phyloP scores from a whole-genome alignment of 2,888 invertebrate genomes.

The Dione juno region DNA sequence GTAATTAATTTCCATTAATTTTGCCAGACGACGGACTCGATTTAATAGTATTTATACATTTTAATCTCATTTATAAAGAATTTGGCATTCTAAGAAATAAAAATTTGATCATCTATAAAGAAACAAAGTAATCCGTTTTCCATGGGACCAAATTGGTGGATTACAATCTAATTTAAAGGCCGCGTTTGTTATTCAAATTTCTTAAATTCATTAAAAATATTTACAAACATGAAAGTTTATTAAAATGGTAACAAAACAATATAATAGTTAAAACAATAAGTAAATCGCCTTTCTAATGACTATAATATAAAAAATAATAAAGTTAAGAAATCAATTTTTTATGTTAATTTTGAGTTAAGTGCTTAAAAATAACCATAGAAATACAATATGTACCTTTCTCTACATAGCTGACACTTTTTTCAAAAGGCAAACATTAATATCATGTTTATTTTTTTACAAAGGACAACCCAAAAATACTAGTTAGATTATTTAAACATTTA shows the following conservation, averaged over 20 bases:
- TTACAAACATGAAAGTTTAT: conserved; percentile 33
- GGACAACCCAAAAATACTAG: conserved; percentile 10
- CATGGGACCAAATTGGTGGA: conserved; percentile 3
- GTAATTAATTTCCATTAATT: no score
- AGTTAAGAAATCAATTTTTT: background rate
- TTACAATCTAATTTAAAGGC: conserved; percentile 33
- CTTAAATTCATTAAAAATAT: conserved; percentile 29
- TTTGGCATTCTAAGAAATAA: background rate
- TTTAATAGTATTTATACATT: background rate
- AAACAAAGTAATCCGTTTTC: background rate
- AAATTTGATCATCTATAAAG: conserved; percentile 16
- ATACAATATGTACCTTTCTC: background rate
- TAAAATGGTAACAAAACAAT: conserved; percentile 26
- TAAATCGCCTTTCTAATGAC: background rate
- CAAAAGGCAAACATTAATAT: background rate
- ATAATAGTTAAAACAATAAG: conserved; percentile 15
- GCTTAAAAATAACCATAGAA: background rate
- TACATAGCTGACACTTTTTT: background rate
- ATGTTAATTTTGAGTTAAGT: no score
- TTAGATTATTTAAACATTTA: conserved; percentile 27
- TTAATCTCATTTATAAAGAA: background rate
- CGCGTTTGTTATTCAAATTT: conserved; percentile 28
- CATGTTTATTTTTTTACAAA: conserved; percentile 6
- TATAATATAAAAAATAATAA: background rate
- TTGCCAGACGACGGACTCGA: background rate